phyloP scores from a whole-genome alignment of 1,140 invertebrate genomes.

The Calliopsis andreniformis region DNA sequence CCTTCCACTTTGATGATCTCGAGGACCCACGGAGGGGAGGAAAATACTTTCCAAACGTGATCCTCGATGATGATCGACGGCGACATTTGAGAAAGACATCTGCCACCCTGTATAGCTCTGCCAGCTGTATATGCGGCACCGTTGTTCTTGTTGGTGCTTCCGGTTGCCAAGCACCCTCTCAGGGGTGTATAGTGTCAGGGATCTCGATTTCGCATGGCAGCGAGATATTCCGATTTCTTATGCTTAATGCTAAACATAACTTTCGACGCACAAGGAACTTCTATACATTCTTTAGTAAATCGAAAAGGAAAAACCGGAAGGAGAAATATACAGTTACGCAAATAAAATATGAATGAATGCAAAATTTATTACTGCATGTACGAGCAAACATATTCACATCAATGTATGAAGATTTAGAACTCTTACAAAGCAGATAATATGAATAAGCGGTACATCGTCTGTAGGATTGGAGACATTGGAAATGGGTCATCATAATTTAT shows the following conservation, averaged over 20 bases:
- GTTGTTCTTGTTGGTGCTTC: slow-evolving; percentile 60
- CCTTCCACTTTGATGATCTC: slow-evolving; percentile 43
- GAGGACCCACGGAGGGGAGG: slow-evolving; percentile 43
- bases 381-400: neutral
- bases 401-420: neutral
- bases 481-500: neutral
- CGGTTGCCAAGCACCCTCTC: slow-evolving; percentile 64
- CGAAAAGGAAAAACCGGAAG: neutral
- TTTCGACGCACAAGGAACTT: neutral
- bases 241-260: neutral
- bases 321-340: neutral
- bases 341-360: neutral
- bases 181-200: slow-evolving; percentile 31
- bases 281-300: no score
- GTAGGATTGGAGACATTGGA: neutral
- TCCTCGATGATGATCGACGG: slow-evolving; percentile 37
- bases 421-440: neutral
- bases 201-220: neutral
- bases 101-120: slow-evolving; percentile 47
- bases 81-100: slow-evolving; percentile 67
- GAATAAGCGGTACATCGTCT: neutral
- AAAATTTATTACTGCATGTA: neutral
- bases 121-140: slow-evolving; percentile 56
- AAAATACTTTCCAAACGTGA: slow-evolving; percentile 42
- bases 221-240: neutral